Evolutionary conservation across 2,797 vertebrate species (phyloP), one percentile per base, ranked within the genome.

Genomic region (Simalia tracyae): DNA sequence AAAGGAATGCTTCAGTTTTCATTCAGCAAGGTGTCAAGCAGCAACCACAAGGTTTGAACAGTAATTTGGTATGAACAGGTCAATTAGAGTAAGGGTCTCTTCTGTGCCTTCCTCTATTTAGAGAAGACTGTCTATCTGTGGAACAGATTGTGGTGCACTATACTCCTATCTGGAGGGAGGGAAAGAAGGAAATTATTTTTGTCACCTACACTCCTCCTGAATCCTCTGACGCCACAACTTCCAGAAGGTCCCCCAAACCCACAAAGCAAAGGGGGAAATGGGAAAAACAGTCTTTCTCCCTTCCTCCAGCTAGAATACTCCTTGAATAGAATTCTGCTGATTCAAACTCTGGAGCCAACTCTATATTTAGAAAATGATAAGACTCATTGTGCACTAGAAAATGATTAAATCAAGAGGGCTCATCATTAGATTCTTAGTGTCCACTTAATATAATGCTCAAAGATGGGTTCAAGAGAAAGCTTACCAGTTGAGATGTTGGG

Each of bases 401-500:
- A 81, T 3, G 9, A 46, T 46, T 10, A 46, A 19, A 24, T 81
- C 11, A 76, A 76, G 19, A 28, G 6, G 9, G 61, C 14, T 11
- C 36, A 60, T 81, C 28, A 2, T 57, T 87, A 46, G 11, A 42
- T 87, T 87, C 42, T 15, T 42, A 46, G 54, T 36, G n/a, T 31
- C 50, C 64, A 68, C 31, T 4, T n/a, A 57, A 72, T 36, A n/a
- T 31, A 10, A 42, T n/a, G 93, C 87, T 76, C 84, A 90, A 0
- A 0, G 42, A 68, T 68, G 88, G 24, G 36, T 93, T 95, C 94
- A 64, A 46, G 36, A 81, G 42, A 50, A 91, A 60, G 97, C 96
- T 94, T 97, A 99, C 99, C 98, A 99, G 93, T 28, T 98, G 98
- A 72, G 97, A 95, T 85, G 99, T 98, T 28, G 97, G 94, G 92